These are phyloP conservation scores for Gambusia affinis DNA, from an alignment of 2,113 vertebrate species.

Conservation along the genomic window DNA sequence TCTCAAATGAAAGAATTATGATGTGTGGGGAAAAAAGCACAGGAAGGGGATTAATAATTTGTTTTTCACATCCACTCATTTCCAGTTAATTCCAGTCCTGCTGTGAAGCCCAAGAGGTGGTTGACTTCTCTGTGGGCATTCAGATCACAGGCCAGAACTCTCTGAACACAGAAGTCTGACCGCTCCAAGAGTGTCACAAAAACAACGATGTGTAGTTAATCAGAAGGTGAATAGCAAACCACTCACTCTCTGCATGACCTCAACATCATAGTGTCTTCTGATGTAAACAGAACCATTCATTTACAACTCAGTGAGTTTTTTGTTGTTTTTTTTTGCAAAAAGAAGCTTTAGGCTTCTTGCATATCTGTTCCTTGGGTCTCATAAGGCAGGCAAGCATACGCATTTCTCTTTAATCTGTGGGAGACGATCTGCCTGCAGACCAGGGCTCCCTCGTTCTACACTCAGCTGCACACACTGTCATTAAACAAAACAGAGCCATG, in stretches of 20 bases:
- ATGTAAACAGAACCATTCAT: conserved; percentile 17
- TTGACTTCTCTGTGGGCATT: conserved; percentile 43
- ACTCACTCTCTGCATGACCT: conserved; percentile 5
- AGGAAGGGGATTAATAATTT: neutral
- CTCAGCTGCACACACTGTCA: conserved; percentile 60
- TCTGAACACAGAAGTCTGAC: conserved; percentile 48
- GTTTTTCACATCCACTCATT: neutral
- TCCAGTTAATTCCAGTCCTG: neutral
- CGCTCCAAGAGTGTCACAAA: conserved; percentile 52
- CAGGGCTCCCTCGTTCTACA: conserved; percentile 43
- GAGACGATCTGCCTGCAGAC: conserved; percentile 54
- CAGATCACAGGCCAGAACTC: conserved; percentile 51
- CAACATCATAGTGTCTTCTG: neutral
- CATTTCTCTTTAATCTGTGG: conserved; percentile 67
- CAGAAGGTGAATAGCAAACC: conserved; percentile 28
- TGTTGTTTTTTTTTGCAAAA: neutral
- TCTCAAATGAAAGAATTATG: neutral
- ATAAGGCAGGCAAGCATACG: conserved; percentile 47
- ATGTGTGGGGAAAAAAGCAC: neutral
- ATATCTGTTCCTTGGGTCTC: conserved; percentile 31
- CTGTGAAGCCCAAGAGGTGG: conserved; percentile 30
- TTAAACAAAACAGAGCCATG: conserved; percentile 75
- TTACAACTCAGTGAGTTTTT: neutral
- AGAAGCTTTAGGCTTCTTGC: conserved; percentile 30
- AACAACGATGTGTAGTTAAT: conserved; percentile 33